Base-by-base conservation (phyloP, 2,113 vertebrate genomes). In the Microtus pennsylvanicus region DNA sequence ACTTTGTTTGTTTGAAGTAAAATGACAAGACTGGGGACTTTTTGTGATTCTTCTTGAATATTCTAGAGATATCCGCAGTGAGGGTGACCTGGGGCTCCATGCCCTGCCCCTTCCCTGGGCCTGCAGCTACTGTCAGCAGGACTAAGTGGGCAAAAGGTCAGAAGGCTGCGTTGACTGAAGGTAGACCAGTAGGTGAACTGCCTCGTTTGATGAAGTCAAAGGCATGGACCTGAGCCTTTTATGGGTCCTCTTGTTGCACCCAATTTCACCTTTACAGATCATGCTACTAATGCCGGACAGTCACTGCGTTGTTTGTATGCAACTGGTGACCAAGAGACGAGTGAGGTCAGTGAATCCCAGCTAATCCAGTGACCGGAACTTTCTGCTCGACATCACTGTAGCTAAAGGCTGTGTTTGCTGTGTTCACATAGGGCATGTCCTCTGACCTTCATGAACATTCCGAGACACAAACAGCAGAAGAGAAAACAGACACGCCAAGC, bases 131-230 rank as follows among this genome's bases (percentile, higher is more conserved):
- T 67, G 93, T 83, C 93, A 89, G 82, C 78, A 35, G 38, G 69
- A 28, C 92, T 91, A 65, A 89, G 92, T 94, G 63, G 85, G 90
- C 80, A 86, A 55, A 97, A 97, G 94, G 83, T 97, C 96, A 94
- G 93, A 77, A 82, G 65, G 91, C 74, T 95, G 75, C 42, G 0
- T 78, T 50, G 83, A 89, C 95, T 78, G 87, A 94, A 93, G 96
- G 88, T 8, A 74, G 93, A 89, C 89, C 78, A 75, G 81, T 1
- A 58, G 81, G 85, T 91, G 91, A 78, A 93, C 6, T 69, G 67
- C 0, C 85, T 67, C 33, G 82, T 72, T 90, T 90, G 94, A 95
- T 92, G 81, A 96, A 83, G 93, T 69, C 88, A 93, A 85, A 93
- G 76, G 50, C 96, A 77, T 1, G 7, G 90, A 72, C 80, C 69